Base-by-base conservation (phyloP, 2,113 vertebrate genomes). In the Hiodon alosoides region DNA sequence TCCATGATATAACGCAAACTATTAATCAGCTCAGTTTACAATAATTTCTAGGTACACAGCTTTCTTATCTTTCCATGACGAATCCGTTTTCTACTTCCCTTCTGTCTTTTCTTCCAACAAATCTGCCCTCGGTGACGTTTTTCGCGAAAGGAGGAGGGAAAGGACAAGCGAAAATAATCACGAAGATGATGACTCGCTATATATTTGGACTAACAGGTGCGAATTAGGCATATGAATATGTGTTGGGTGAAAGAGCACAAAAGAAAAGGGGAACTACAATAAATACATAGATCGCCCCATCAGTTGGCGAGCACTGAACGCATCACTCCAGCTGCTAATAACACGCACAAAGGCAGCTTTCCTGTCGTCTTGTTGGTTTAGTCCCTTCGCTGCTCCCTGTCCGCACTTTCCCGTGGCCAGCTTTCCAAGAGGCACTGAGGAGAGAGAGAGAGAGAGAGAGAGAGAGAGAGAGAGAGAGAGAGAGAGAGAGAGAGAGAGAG, bases 341-440 rank as follows among this genome's bases (percentile, higher is more conserved):
- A 46, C 7, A 54, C 53, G 58, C 6, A 64, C n/a, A 0, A 69
- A 54, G 13, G 60, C n/a, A 48, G 11, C 62, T 4, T 65, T 66
- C 9, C 73, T 5, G 65, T 55, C 50, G 17, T 52, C 7, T 17
- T 17, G 47, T 16, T 17, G 16, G 59, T 31, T 59, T 3, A n/a
- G 3, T 59, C 13, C 46, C 64, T 47, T 17, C 65, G 4, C 8
- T 55, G 13, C 73, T 58, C 64, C 52, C 73, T 64, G 65, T 54
- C 48, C 65, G 53, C 65, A 51, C 55, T 58, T 57, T 59, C 76
- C 73, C 14, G 81, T 78, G 72, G 83, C 81, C 84, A 85, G 84
- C 84, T 81, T 83, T 85, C 77, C 79, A 79, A 84, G 81, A 76
- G 78, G 80, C 62, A 74, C 75, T n/a, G 73, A 53, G 46, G 60